Percentiles rank a stretch among this genome's conserved stretches.
These are phyloP conservation scores for Aurelia aurita DNA, from an alignment of 30 jellyfish, hydroid and myxozoan genomes.

Conservation along the genomic window DNA sequence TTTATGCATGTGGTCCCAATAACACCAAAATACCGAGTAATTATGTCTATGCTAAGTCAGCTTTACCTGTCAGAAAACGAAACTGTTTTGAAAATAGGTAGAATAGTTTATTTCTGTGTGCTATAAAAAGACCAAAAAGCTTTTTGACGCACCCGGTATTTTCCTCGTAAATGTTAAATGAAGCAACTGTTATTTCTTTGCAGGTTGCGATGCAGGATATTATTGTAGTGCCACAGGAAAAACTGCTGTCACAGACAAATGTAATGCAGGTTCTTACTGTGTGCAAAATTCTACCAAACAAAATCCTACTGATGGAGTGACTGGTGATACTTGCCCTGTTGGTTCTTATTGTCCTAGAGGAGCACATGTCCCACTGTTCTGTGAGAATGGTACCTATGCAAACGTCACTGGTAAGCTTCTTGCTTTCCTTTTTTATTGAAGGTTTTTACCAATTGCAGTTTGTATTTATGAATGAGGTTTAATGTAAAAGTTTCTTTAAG, in stretches of 20 bases:
- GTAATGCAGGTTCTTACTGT: constrained; percentile 91
- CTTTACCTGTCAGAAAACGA: no score
- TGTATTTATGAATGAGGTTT: no score
- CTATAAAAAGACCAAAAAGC: no score
- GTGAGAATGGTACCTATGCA: constrained; percentile 93
- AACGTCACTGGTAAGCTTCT: constrained; percentile 79
- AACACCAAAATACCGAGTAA: no score
- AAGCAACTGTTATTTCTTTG: background rate
- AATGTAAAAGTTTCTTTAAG: no score
- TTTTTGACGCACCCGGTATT: no score
- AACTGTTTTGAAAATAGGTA: no score
- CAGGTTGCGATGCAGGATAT: constrained; percentile 94
- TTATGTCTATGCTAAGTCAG: no score
- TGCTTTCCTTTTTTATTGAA: no score
- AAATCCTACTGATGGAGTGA: constrained; percentile 69
- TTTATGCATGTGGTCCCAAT: no score
- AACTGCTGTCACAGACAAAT: constrained; percentile 74
- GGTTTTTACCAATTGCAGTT: no score
- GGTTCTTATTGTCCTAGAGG: constrained; percentile 88
- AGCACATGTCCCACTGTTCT: constrained; percentile 67
- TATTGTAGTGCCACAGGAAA: constrained; percentile 93
- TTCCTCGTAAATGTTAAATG: background rate
- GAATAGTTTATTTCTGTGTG: no score
- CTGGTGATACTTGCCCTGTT: constrained; percentile 91
- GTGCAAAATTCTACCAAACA: constrained; percentile 57